A percentile compares a stretch with the other conserved stretches of the same genome.
Evolutionary conservation across 2,113 vertebrate genomes (phyloP).

Genomic region (Triplophysa rosa): DNA sequence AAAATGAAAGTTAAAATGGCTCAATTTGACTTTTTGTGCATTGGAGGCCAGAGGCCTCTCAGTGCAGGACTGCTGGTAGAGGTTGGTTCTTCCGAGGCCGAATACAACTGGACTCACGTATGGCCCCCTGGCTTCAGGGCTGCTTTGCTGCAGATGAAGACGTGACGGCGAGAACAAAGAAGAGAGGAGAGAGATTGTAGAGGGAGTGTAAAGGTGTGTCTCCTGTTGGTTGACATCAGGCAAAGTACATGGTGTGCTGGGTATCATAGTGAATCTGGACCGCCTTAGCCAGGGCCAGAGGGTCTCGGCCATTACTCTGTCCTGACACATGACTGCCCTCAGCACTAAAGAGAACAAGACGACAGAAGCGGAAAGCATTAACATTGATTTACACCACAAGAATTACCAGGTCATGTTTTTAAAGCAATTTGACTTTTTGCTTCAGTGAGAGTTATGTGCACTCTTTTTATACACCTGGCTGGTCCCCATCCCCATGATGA

Average conservation of each 20-base stretch:
- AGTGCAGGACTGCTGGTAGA: conserved; percentile 90
- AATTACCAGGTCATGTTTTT: too few relatives aligned
- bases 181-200: conserved; percentile 43
- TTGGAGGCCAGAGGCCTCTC: conserved; percentile 74
- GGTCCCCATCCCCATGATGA: too few relatives aligned
- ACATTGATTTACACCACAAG: background rate
- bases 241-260: conserved; percentile 99
- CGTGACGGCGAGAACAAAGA: conserved; percentile 50
- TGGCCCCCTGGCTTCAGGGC: conserved; percentile 62
- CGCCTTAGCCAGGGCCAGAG: conserved; percentile 95
- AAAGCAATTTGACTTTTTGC: too few relatives aligned
- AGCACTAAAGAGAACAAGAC: conserved; percentile 73
- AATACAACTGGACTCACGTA: conserved; percentile 62
- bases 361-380: background rate
- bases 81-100: conserved; percentile 73
- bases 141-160: conserved; percentile 71
- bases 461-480: too few relatives aligned
- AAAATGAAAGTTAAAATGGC: conserved; percentile 81
- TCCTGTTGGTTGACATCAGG: conserved; percentile 76
- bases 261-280: conserved; percentile 99
- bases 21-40: conserved; percentile 81
- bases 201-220: conserved; percentile 48
- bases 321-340: conserved; percentile 98
- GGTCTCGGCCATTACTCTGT: conserved; percentile 97
- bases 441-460: too few relatives aligned